Evolutionary conservation across 2,888 invertebrate genomes (phyloP), one percentile per base, ranked within the genome.

Genomic region (Andrena bucephala): DNA sequence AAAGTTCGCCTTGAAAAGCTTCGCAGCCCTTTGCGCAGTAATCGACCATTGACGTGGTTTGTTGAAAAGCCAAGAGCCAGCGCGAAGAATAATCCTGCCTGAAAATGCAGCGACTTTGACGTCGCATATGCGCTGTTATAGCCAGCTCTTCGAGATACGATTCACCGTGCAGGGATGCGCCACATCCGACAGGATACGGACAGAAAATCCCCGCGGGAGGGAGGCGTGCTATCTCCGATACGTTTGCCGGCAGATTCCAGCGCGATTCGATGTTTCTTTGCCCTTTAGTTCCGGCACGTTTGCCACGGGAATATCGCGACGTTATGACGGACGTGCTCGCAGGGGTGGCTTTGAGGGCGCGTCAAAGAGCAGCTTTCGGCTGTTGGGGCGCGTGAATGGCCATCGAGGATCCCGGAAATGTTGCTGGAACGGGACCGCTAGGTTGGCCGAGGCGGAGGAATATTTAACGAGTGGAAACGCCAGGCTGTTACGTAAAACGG

Each of bases 211-310:
- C 65, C 54, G 60, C 72, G 68, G 75, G 79, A 75, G 52, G 42
- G 42, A 42, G 42, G 13, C 16, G 13, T 42, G 13, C 63, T 65
- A 59, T 81, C 24, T 27, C 24, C 57, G 24, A 27, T 27, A 24
- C 10, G 24, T 57, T 57, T 27, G 57, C 57, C 20, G 8, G 8
- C 24, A 2, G 24, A 62, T 71, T 75, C 57, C 59, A 33, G n/a
- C 16, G 20, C 72, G 70, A 66, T 76, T 57, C 63, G 20, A 77
- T 72, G 66, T 76, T 83, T 83, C 84, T 78, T 75, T 71, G 78
- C 57, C 66, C 65, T 75, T 77, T 83, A 83, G 82, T 83, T 81
- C 82, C 81, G 66, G 74, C 70, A 71, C 77, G 82, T 83, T 83
- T 83, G 81, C 71, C 82, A 68, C 62, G 70, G 57, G 77, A 77